A percentile compares a stretch with the other conserved stretches of the same genome.
phyloP scores from a whole-genome alignment of 2,113 vertebrate genomes.

The Nipponia nippon region DNA sequence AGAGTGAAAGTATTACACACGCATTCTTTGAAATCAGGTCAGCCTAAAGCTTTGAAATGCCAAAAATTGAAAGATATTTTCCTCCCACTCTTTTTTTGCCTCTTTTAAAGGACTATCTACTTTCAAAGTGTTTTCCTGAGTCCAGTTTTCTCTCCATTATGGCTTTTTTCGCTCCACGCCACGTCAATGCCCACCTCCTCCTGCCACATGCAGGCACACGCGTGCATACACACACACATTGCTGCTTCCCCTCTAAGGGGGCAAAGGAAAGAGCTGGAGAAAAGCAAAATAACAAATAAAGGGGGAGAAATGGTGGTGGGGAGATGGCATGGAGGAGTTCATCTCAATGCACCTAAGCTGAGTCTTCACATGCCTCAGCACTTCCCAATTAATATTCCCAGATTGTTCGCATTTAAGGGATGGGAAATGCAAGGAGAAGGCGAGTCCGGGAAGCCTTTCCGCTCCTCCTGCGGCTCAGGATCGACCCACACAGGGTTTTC shows the following conservation, averaged over 20 bases:
- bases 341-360: neutral
- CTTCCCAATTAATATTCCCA: neutral
- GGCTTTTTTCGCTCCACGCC: neutral
- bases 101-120: conserved; percentile 46
- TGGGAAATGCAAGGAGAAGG: neutral
- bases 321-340: neutral
- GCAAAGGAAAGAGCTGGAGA: neutral
- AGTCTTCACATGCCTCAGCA: neutral
- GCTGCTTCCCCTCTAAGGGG: neutral
- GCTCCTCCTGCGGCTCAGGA: neutral
- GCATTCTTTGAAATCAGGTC: conserved; percentile 74
- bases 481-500: neutral
- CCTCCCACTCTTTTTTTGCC: conserved; percentile 36
- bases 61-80: conserved; percentile 56
- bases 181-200: neutral
- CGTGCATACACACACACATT: rapidly evolving
- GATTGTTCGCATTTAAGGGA: neutral
- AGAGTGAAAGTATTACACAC: conserved; percentile 49
- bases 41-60: conserved; percentile 68
- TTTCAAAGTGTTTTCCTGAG: conserved; percentile 16
- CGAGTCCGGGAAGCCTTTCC: neutral
- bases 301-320: neutral
- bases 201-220: neutral
- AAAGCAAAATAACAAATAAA: neutral
- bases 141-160: neutral